Base-by-base conservation (phyloP, 2,113 vertebrate species). In the Neolamprologus kungweensis region DNA sequence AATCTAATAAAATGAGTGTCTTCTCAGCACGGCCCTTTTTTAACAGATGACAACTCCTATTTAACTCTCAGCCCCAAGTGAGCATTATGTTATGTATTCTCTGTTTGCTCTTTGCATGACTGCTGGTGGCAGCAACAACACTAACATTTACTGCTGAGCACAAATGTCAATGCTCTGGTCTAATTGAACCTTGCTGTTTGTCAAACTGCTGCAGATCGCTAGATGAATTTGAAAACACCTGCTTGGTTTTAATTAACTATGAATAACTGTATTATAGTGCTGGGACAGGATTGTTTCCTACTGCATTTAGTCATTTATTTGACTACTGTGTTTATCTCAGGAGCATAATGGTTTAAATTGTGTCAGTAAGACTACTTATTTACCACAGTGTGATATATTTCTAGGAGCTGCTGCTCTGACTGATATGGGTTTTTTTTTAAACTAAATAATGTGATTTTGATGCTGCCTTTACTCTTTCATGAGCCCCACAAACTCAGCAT, bases 31-130 rank as follows among this genome's bases (percentile, higher is more conserved):
- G 7, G 8, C 60, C 65, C 47, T 23, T 12, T 23, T 79, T 65
- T 37, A 87, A 87, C 60, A 87, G 51, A 80, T 87, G 79, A 86
- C 84, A 83, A 86, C 85, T 82, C 87, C 79, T 57, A 87, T 90
- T 85, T 83, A 47, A 8, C 65, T 68, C 47, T 23, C 55, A 65
- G 73, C 55, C 73, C 82, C 81, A 55, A 85, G 37, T 81, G 83
- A 88, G 63, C 45, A 51, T 91, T 68, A 60, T 71, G 65, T 81
- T 51, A 88, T 82, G 75, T 75, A 85, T 80, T 83, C 37, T 42
- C 75, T 51, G 6, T 81, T 71, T 75, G 58, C 80, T 86, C 42
- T 51, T 54, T 85, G 80, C 53, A 54, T 83, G 81, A 79, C 31
- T 12, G 8, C 65, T 42, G 79, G 35, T 81, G 83, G 80, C 75